These are phyloP conservation scores for Aphrocallistes beatrix DNA, from an alignment of 37 sponge, comb jelly and placozoan species.

Conservation along the genomic window DNA sequence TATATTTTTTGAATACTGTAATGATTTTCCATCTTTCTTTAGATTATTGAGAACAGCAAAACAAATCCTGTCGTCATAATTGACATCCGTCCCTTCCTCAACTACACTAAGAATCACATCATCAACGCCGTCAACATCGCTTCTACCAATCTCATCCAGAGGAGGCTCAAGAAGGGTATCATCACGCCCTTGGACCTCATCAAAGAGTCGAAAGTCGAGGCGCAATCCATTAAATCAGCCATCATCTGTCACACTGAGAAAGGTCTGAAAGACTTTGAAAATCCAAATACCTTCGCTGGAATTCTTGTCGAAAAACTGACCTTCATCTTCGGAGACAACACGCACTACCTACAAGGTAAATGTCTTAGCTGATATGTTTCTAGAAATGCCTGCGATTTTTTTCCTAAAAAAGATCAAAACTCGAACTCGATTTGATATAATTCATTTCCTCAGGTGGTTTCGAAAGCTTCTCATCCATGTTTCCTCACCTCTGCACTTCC, in stretches of 20 bases:
- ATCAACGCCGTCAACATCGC: neutral
- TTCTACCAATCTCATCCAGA: neutral
- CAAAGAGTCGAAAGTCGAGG: neutral
- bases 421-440: neutral
- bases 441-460: neutral
- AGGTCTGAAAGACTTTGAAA: conserved; percentile 2
- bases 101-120: neutral
- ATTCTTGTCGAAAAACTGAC: neutral
- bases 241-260: conserved; percentile 10
- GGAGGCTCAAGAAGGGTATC: neutral
- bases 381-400: too few relatives aligned
- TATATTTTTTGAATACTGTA: too few relatives aligned
- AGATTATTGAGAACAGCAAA: neutral
- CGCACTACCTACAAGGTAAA: conserved; percentile 13
- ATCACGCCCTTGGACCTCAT: neutral
- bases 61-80: neutral
- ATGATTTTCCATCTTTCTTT: neutral
- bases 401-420: neutral
- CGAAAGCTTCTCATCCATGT: conserved; percentile 4
- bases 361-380: neutral
- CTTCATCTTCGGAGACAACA: neutral
- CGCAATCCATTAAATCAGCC: neutral
- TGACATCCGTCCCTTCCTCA: neutral
- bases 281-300: neutral
- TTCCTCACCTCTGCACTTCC: conserved; percentile 7